phyloP scores from a whole-genome alignment of 2,888 invertebrate species.

The Pollenia angustigena region DNA sequence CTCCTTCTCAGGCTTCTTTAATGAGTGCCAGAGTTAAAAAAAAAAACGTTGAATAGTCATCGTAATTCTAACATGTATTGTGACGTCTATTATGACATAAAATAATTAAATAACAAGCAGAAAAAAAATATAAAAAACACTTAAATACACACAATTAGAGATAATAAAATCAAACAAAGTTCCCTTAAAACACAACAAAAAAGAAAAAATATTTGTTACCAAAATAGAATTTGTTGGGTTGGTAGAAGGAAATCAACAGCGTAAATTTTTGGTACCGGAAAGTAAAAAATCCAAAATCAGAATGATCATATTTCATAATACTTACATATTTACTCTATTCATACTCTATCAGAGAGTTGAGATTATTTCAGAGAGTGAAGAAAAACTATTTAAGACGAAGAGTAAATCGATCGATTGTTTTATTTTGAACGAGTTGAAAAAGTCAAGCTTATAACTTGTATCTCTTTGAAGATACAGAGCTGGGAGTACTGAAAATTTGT shows the following conservation, averaged over 20 bases:
- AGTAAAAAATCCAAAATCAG: neutral
- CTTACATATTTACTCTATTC: neutral
- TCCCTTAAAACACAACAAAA: neutral
- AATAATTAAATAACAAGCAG: constrained; percentile 35
- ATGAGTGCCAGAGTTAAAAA: neutral
- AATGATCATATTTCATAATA: neutral
- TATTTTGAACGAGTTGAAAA: neutral
- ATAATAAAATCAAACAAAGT: constrained; percentile 42
- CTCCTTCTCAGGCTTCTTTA: neutral
- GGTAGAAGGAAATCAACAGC: neutral
- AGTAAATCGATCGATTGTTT: neutral
- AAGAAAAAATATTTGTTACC: neutral
- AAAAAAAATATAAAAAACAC: neutral
- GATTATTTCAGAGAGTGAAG: neutral
- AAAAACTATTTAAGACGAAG: neutral
- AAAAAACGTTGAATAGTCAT: constrained; percentile 44
- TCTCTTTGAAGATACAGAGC: constrained; percentile 16
- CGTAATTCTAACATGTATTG: constrained; percentile 45
- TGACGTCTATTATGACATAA: constrained; percentile 67
- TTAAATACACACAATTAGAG: constrained; percentile 30
- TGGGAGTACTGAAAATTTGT: constrained; percentile 11
- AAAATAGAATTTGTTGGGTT: constrained; percentile 13
- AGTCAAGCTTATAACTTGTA: constrained; percentile 23
- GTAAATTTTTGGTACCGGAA: neutral
- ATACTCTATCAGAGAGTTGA: constrained; percentile 1